Evolutionary conservation across 2,888 invertebrate genomes (phyloP), one percentile per base, ranked within the genome.

Genomic region (Lycocerus yunnanus): DNA sequence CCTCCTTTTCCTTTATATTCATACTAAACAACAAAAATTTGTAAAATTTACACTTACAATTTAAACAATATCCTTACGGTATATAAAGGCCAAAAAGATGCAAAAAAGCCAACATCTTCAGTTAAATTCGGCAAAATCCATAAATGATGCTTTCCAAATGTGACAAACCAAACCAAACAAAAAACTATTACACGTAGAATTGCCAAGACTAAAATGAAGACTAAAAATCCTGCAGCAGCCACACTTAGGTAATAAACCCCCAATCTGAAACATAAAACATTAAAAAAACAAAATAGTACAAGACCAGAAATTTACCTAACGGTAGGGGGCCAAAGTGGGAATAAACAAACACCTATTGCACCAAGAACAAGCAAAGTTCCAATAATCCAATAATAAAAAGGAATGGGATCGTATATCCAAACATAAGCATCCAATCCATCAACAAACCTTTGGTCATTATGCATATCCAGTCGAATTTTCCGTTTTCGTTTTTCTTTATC

Each of bases 51-150:
- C 2, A 15, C 1, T 13, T 60, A 15, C 2, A 59, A 15, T 15
- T 1, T 18, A 10, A 18, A 10, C 10, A 63, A 18, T 43, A 15
- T 60, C 80, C 83, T 84, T 84, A 95, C 96, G 88, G 95, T 94
- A 87, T 98, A 98, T 0, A 98, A 89, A 3, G 99, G 99, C 94
- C 97, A 97, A 89, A 99, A 99, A 0, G 98, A 99, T 8, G 98
- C 98, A 80, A 99, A 94, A 90, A 99, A 97, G 69, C 99, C 98
- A 21, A 99, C 99, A 85, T 99, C 99, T 87, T 99, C 99, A 0
- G 98, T 98, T 61, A 99, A 90, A 88, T 99, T 99, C n/a, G 99
- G 99, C 82, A 99, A 90, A 78, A 99, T 91, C 99, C 99, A 99
- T 79, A 99, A 90, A 85, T 98, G 97, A 86, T 98, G 95, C 82